Base-by-base conservation (phyloP, 2,888 invertebrate species). In the Ceraclea dissimilis region DNA sequence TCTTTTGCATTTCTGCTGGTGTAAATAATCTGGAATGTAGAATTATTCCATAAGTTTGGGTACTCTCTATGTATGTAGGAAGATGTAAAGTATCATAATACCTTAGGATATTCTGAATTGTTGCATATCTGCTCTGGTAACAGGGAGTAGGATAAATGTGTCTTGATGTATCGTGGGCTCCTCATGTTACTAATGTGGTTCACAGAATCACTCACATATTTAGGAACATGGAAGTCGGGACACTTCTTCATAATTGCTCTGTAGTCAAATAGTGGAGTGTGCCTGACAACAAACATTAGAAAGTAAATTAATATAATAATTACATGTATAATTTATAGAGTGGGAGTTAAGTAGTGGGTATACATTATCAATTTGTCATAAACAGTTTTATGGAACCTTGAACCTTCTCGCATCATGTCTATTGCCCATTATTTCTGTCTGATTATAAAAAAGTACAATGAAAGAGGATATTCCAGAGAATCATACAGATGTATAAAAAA, bases 1-100 rank as follows among this genome's bases (percentile, higher is more conserved):
- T 89, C 89, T 63, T 87, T 83, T 0, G 87, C 83, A 66, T 89
- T 86, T 63, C 89, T 77, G 0, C 82, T 79, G 0, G 87, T 82
- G 65, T 88, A 88, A 17, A 89, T 75, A 2, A 88, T 57, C 61
- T 61, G 50, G 39, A 61, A 59, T 6, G 26, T 4, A 26, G 26
- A 26, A 26, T 10, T 26, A 26, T 26, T n/a, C n/a, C n/a, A 10
- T 26, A 26, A 26, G 26, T 26, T 26, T 26, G 5, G 26, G 10
- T 26, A 26, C 26, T 6, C n/a, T n/a, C n/a, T 26, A 26, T 26
- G 10, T 26, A 26, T 26, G 10, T 4, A 4, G 26, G 26, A 26
- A 26, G 26, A 26, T 26, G 26, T 26, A 26, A 6, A 26, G 10
- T 26, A 26, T 39, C 13, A 17, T 52, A n/a, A n/a, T 54, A 62